A percentile compares a stretch with the other conserved stretches of the same genome.
Conservation (phyloP, 2,113 vertebrate genomes). For the Tympanuchus pallidicinctus region DNA sequence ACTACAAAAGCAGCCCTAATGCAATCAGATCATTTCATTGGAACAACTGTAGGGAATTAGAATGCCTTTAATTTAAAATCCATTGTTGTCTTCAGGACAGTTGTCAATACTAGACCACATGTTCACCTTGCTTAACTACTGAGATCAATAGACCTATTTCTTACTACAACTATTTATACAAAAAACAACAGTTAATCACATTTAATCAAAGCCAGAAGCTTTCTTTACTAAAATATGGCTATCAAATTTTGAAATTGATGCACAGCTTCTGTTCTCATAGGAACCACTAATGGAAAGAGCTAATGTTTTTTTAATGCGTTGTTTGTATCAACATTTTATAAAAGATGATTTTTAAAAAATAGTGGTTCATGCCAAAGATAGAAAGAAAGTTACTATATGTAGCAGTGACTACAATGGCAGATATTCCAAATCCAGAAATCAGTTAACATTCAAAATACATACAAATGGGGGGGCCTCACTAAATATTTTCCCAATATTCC, state of each 20-base stretch:
- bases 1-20: neutral
- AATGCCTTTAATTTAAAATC: slow-evolving; percentile 17
- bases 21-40: neutral
- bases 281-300: neutral
- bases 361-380: neutral
- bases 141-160: neutral
- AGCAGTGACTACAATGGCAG: neutral
- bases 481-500: neutral
- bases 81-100: slow-evolving; percentile 13
- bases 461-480: neutral
- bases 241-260: neutral
- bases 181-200: neutral
- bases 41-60: neutral
- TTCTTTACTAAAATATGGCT: neutral
- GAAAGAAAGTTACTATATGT: neutral
- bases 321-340: neutral
- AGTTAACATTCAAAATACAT: neutral
- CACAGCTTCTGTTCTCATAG: neutral
- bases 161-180: neutral
- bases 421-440: neutral
- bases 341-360: neutral
- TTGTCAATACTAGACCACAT: neutral
- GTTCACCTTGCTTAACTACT: neutral
- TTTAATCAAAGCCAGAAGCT: neutral
- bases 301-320: neutral